These are phyloP conservation scores for Onthophagus sagittarius DNA, from an alignment of 2,888 invertebrate species.

Conservation along the genomic window DNA sequence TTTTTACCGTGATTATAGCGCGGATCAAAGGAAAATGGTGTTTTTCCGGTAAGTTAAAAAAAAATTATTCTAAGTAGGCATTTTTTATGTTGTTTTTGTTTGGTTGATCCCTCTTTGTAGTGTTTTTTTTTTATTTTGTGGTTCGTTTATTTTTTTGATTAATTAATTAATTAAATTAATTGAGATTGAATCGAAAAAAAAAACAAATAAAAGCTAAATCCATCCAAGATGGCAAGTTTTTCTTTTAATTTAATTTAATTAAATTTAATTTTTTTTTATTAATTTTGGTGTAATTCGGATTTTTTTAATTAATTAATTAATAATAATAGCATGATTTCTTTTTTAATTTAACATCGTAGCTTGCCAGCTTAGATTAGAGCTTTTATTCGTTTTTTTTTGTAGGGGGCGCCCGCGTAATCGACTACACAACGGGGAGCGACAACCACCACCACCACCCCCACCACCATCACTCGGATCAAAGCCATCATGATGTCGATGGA, in stretches of 20 bases:
- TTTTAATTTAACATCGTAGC: not conserved
- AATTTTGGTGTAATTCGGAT: not conserved
- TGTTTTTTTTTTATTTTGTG: not conserved
- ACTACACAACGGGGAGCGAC: slow-evolving; percentile 45
- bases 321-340: not conserved
- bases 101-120: not conserved
- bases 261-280: not conserved
- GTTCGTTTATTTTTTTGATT: not conserved
- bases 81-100: not conserved
- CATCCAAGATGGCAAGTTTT: not conserved
- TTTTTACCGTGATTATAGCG: slow-evolving; percentile 68
- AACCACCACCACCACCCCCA: slow-evolving; percentile 37
- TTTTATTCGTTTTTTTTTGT: slow-evolving; percentile 42
- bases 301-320: too few species aligned
- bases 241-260: too few species aligned
- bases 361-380: slow-evolving; percentile 26
- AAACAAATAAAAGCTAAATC: slow-evolving; percentile 41
- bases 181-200: not conserved
- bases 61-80: not conserved
- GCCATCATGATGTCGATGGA: slow-evolving; percentile 37
- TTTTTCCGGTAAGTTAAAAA: slow-evolving; percentile 71
- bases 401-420: slow-evolving; percentile 50
- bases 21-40: slow-evolving; percentile 82
- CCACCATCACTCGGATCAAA: slow-evolving; percentile 34
- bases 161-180: not conserved